phyloP scores from a whole-genome alignment of 1,140 invertebrate genomes.

The Macrocentrus cingulum region DNA sequence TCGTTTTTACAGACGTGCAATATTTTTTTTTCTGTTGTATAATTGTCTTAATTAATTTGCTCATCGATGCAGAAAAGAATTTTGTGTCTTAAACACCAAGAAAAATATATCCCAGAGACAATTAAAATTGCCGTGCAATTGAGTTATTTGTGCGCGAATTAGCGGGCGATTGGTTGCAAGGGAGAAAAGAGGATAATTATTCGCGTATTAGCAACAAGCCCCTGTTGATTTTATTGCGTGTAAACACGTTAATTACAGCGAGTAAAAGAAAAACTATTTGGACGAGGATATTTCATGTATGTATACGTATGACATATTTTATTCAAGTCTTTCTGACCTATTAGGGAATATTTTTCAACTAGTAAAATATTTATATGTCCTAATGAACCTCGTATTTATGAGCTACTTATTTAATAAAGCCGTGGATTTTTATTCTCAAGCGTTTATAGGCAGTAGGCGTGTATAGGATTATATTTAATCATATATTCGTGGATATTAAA shows the following conservation, averaged over 20 bases:
- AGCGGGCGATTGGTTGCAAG: too few species aligned
- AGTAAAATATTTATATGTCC: too few species aligned
- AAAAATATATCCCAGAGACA: background rate
- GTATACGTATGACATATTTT: background rate
- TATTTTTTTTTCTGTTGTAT: constrained; percentile 7
- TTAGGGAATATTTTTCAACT: too few species aligned
- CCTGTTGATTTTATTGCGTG: constrained; percentile 31
- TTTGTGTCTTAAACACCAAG: background rate
- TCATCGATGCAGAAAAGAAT: constrained; percentile 2
- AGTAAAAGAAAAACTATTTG: constrained; percentile 13
- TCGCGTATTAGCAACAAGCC: constrained; percentile 20
- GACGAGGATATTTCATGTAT: constrained; percentile 3
- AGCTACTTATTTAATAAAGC: too few species aligned
- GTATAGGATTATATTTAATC: too few species aligned
- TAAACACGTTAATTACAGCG: constrained; percentile 34
- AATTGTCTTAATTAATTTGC: constrained; percentile 35
- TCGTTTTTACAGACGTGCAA: background rate
- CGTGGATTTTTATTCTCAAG: too few species aligned
- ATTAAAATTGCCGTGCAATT: background rate
- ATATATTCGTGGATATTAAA: too few species aligned
- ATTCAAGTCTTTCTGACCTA: background rate
- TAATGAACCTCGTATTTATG: too few species aligned
- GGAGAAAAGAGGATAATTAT: too few species aligned
- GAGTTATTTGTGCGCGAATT: too few species aligned
- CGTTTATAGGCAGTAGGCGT: too few species aligned